Conservation (phyloP, 2,113 vertebrate genomes). For the Ameiurus melas region DNA sequence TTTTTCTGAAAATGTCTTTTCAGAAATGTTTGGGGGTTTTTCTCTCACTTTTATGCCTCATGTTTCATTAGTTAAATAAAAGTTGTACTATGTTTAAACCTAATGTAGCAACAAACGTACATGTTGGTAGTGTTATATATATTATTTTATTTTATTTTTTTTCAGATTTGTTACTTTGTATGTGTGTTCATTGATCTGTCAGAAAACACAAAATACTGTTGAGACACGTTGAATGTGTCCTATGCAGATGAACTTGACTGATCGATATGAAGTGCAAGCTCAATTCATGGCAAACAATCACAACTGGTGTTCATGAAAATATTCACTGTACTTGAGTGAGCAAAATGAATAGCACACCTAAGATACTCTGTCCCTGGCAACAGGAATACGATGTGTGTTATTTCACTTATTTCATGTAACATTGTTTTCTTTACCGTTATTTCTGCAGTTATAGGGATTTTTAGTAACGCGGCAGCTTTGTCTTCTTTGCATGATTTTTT, state of each 20-base stretch:
- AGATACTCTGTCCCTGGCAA: background rate
- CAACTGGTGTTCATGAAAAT: background rate
- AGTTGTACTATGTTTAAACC: constrained; percentile 71
- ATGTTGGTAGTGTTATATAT: constrained; percentile 50
- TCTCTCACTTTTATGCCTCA: constrained; percentile 55
- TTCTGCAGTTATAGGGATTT: constrained; percentile 53
- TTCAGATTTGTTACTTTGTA: constrained; percentile 1
- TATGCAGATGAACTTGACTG: background rate
- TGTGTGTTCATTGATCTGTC: background rate
- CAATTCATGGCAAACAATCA: constrained; percentile 1
- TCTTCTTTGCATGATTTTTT: constrained; percentile 36
- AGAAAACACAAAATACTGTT: background rate
- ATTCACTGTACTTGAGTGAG: constrained; percentile 13
- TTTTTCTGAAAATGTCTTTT: constrained; percentile 27
- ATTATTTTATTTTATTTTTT: constrained; percentile 40
- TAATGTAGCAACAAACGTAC: constrained; percentile 64
- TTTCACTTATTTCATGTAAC: constrained; percentile 7
- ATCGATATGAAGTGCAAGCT: constrained; percentile 33
- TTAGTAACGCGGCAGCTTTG: constrained; percentile 40
- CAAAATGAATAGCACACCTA: background rate
- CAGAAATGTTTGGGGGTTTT: constrained; percentile 9
- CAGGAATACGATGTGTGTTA: constrained; percentile 3
- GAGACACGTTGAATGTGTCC: constrained; percentile 16
- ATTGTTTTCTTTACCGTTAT: constrained; percentile 22
- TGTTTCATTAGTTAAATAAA: constrained; percentile 59